phyloP scores from a whole-genome alignment of 2,888 invertebrate genomes.

The Coremacera marginata region DNA sequence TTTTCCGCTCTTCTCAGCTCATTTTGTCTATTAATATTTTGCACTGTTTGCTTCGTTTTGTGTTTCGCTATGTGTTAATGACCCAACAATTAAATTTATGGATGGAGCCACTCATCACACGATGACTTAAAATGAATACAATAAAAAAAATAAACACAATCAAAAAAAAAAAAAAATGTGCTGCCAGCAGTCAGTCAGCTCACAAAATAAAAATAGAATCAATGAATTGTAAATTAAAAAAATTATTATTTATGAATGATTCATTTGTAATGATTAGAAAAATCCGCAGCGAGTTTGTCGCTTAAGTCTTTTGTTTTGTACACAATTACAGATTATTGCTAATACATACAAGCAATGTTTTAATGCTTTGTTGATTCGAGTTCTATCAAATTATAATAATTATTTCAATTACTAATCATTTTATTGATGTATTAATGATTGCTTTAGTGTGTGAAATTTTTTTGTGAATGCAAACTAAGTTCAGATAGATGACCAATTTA shows the following conservation, averaged over 20 bases:
- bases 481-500: too few relatives aligned
- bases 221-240: constrained; percentile 45
- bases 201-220: neutral
- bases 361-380: neutral
- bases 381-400: too few relatives aligned
- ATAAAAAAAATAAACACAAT: neutral
- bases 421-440: too few relatives aligned
- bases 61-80: constrained; percentile 54
- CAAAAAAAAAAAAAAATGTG: neutral
- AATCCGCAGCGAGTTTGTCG: constrained; percentile 53
- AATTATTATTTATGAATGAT: constrained; percentile 36
- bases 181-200: neutral
- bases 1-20: too few relatives aligned
- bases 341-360: neutral
- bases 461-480: too few relatives aligned
- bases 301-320: constrained; percentile 59
- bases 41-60: too few relatives aligned
- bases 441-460: too few relatives aligned
- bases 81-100: constrained; percentile 52
- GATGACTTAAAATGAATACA: neutral
- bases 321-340: neutral
- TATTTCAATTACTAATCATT: too few relatives aligned
- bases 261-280: neutral
- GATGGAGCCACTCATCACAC: neutral
- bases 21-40: neutral